A percentile compares a stretch with the other conserved stretches of the same genome.
Evolutionary conservation across 2,888 invertebrate genomes (phyloP).

Genomic region (Lithophane semibrunnea): DNA sequence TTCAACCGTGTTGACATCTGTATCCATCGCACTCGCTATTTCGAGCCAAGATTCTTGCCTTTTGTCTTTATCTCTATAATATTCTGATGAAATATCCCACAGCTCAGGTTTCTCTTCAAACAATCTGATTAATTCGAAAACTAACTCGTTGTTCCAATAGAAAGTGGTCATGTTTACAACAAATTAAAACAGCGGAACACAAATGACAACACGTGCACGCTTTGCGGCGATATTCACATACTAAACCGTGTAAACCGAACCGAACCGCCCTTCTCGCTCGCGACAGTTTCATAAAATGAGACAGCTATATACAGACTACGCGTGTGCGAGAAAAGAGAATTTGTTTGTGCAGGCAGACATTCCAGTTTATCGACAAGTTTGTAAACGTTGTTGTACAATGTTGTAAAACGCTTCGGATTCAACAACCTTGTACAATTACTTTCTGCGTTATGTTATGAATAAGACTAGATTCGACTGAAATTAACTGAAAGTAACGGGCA

Average conservation of each 20-base stretch:
- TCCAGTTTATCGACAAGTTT: slow-evolving; percentile 44
- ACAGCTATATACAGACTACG: background rate
- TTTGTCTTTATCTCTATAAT: slow-evolving; percentile 31
- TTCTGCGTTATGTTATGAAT: no score
- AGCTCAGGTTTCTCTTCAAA: slow-evolving; percentile 35
- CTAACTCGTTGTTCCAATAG: slow-evolving; percentile 35
- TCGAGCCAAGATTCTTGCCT: slow-evolving; percentile 38
- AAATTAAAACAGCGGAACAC: slow-evolving; percentile 33
- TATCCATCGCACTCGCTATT: slow-evolving; percentile 31
- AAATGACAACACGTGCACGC: slow-evolving; percentile 23
- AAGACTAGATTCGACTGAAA: background rate
- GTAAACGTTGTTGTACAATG: slow-evolving; percentile 34
- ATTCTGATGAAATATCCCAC: slow-evolving; percentile 31
- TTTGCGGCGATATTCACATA: background rate
- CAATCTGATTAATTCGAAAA: slow-evolving; percentile 39
- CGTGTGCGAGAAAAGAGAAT: slow-evolving; percentile 2
- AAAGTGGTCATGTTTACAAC: slow-evolving; percentile 41
- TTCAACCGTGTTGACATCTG: slow-evolving; percentile 23
- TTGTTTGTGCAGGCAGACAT: slow-evolving; percentile 12
- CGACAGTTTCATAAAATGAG: background rate
- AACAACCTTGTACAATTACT: background rate
- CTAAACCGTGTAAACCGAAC: background rate
- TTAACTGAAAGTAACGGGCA: background rate
- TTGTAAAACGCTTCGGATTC: slow-evolving; percentile 14
- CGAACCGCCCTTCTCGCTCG: background rate